Evolutionary conservation across 1,140 invertebrate genomes (phyloP).

Genomic region (Drosophila tropicalis): DNA sequence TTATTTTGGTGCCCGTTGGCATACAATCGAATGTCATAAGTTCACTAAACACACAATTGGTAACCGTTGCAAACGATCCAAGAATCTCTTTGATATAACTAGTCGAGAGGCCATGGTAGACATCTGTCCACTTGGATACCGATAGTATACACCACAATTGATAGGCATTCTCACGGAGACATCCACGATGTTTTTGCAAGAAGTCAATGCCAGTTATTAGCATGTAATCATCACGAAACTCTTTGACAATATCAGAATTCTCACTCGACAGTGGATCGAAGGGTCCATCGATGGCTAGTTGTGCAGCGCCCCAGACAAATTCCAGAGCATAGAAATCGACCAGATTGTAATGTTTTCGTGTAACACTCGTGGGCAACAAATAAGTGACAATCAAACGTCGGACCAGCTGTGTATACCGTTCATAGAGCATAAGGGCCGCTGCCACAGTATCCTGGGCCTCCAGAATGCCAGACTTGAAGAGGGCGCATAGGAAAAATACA

Average conservation of each 20-base stretch:
- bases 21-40: conserved; percentile 38
- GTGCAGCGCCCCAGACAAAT: conserved; percentile 60
- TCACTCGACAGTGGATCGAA: conserved; percentile 39
- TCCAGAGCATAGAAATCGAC: conserved; percentile 49
- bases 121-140: conserved; percentile 47
- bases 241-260: background rate
- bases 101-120: conserved; percentile 35
- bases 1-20: background rate
- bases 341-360: conserved; percentile 3
- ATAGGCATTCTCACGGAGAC: conserved; percentile 38
- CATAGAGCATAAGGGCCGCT: conserved; percentile 46
- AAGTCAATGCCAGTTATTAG: conserved; percentile 39
- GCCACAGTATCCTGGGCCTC: conserved; percentile 41
- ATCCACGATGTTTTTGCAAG: conserved; percentile 20
- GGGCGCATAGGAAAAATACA: conserved; percentile 51
- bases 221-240: conserved; percentile 35
- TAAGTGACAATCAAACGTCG: conserved; percentile 38
- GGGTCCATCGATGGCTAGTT: conserved; percentile 31
- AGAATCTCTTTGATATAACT: conserved; percentile 43
- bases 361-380: conserved; percentile 5
- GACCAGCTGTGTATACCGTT: conserved; percentile 46
- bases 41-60: conserved; percentile 48
- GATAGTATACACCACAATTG: conserved; percentile 64
- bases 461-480: conserved; percentile 49
- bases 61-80: conserved; percentile 33